Conservation (phyloP, 2,888 invertebrate genomes). For the Odiellus spinosus region DNA sequence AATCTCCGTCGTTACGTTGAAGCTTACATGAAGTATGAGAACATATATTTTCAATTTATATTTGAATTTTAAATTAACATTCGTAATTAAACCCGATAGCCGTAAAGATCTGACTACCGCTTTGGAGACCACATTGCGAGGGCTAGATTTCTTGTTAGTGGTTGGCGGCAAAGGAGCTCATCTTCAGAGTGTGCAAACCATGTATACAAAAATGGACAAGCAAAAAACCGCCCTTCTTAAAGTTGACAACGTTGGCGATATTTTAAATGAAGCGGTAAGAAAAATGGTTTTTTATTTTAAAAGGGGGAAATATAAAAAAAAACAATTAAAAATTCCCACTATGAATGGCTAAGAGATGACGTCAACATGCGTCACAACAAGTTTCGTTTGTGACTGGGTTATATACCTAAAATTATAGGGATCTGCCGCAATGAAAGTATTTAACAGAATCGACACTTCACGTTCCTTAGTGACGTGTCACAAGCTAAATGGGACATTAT, state of each 20-base stretch:
- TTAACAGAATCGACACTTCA: no score
- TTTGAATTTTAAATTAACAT: not conserved
- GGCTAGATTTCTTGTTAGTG: slow-evolving; percentile 57
- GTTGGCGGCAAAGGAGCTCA: slow-evolving; percentile 64
- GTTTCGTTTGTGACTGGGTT: no score
- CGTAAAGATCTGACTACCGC: slow-evolving; percentile 17
- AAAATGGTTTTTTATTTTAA: not conserved
- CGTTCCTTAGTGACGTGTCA: no score
- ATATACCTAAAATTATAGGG: no score
- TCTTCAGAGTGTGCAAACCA: slow-evolving; percentile 58
- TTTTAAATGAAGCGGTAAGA: slow-evolving; percentile 53
- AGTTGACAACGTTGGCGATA: slow-evolving; percentile 72
- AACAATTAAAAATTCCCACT: no score
- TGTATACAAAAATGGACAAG: slow-evolving; percentile 60
- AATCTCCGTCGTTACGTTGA: slow-evolving; percentile 67
- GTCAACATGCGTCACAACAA: no score
- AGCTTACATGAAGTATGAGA: slow-evolving; percentile 56
- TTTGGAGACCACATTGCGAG: slow-evolving; percentile 8
- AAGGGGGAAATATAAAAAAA: no score
- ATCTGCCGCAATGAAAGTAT: no score
- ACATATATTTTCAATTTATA: not conserved
- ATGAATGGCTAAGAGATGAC: no score
- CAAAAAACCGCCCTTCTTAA: slow-evolving; percentile 66
- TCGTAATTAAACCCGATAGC: not conserved
- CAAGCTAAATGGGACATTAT: no score